These are phyloP conservation scores for Nothoprocta perdicaria DNA, from an alignment of 2,113 vertebrate species.

Conservation along the genomic window DNA sequence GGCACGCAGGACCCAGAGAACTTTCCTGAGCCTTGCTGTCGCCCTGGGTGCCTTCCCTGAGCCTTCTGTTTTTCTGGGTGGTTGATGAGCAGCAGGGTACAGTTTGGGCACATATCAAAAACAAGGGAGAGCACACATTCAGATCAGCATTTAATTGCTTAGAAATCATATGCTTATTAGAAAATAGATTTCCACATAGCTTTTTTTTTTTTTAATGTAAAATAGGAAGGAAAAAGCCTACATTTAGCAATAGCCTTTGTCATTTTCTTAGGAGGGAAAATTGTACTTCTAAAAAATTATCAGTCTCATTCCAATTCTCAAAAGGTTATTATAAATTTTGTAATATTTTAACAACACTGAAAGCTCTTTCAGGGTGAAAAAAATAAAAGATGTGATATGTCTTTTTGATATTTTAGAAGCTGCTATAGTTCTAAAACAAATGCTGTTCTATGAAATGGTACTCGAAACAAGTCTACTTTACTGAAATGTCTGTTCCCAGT, in stretches of 20 bases:
- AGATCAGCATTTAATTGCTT: background rate
- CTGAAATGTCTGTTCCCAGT: background rate
- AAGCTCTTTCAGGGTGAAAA: slow-evolving; percentile 30
- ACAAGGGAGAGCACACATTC: accelerated
- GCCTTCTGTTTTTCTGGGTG: background rate
- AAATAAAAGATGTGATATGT: background rate
- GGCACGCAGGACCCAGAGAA: background rate
- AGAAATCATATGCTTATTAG: background rate
- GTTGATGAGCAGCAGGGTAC: background rate
- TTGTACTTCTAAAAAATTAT: background rate
- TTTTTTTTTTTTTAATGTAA: background rate
- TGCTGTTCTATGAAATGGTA: background rate
- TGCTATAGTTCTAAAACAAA: background rate
- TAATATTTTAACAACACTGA: slow-evolving; percentile 6
- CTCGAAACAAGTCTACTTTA: background rate
- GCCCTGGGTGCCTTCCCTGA: background rate
- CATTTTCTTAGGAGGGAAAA: background rate
- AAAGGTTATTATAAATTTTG: slow-evolving; percentile 4
- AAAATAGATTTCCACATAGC: background rate
- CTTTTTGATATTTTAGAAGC: slow-evolving; percentile 19
- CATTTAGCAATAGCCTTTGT: background rate
- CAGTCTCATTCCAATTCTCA: background rate
- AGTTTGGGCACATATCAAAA: background rate
- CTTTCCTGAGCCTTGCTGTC: background rate
- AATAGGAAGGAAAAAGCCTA: background rate